Conservation (phyloP, 2,797 vertebrate species). For the Oreochromis mossambicus region DNA sequence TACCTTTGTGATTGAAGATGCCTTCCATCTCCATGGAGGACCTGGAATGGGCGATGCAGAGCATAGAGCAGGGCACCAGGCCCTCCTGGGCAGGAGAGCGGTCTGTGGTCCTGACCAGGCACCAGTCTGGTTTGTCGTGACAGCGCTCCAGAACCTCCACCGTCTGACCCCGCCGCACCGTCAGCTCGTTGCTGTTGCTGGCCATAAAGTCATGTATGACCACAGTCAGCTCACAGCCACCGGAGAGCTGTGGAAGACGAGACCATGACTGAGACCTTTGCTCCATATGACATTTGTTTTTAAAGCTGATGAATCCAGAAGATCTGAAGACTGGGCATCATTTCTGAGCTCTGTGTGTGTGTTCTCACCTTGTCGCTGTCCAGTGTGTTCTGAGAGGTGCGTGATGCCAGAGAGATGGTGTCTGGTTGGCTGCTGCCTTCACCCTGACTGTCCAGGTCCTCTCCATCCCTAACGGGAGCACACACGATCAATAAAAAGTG, state of each 20-base stretch:
- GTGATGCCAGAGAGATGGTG: conserved; percentile 96
- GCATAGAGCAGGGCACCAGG: conserved; percentile 90
- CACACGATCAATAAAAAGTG: background rate
- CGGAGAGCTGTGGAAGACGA: conserved; percentile 82
- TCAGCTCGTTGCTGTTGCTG: conserved; percentile 94
- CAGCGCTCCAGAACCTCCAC: conserved; percentile 96
- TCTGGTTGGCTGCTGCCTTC: conserved; percentile 98
- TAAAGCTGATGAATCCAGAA: too few relatives aligned
- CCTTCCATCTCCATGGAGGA: conserved; percentile 99
- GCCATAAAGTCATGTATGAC: conserved; percentile 97
- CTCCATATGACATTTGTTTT: background rate
- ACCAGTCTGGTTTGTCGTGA: conserved; percentile 97
- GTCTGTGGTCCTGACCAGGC: conserved; percentile 93
- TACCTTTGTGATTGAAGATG: conserved; percentile 99
- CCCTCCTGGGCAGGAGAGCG: conserved; percentile 93
- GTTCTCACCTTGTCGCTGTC: conserved; percentile 94
- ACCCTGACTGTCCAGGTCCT: conserved; percentile 97
- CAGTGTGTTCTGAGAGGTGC: conserved; percentile 97
- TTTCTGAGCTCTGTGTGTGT: background rate
- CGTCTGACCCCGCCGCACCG: conserved; percentile 92
- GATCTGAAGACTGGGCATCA: background rate
- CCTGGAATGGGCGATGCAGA: conserved; percentile 97
- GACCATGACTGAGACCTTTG: background rate
- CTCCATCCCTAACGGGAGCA: conserved; percentile 83
- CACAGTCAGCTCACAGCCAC: conserved; percentile 96